phyloP scores from a whole-genome alignment of 2,888 invertebrate species.

The Clanis bilineata region DNA sequence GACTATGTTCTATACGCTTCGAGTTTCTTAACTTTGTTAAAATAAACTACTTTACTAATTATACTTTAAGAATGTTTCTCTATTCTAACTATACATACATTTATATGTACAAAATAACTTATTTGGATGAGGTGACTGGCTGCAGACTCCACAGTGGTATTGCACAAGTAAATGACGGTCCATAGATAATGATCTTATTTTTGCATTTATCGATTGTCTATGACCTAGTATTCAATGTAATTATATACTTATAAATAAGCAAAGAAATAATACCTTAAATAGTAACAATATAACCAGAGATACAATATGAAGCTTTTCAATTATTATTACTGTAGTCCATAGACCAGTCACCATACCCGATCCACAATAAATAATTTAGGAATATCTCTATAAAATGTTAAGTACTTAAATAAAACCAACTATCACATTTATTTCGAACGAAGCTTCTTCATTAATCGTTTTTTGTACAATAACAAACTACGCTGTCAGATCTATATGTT shows the following conservation, averaged over 20 bases:
- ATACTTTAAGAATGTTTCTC: constrained; percentile 39
- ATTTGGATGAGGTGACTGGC: constrained; percentile 45
- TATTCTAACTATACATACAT: constrained; percentile 50
- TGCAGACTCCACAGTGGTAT: constrained; percentile 30
- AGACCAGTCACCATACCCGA: constrained; percentile 45
- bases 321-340: constrained; percentile 19
- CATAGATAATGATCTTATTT: constrained; percentile 5
- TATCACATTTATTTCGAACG: constrained; percentile 81
- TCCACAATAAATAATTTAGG: constrained; percentile 77
- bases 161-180: constrained; percentile 14
- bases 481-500: constrained; percentile 18
- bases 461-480: constrained; percentile 57
- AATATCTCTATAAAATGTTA: constrained; percentile 75
- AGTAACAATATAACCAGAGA: neutral
- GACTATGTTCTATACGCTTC: constrained; percentile 25
- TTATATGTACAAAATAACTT: constrained; percentile 57
- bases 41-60: constrained; percentile 37
- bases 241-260: constrained; percentile 8
- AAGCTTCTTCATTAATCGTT: constrained; percentile 63
- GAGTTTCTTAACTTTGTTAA: constrained; percentile 4
- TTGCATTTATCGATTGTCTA: constrained; percentile 3
- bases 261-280: neutral
- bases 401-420: constrained; percentile 80
- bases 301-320: neutral
- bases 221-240: neutral